Evolutionary conservation across 53 echinoderm and acorn worm genomes (phyloP), one percentile per base, ranked within the genome.

Genomic region (Echinometra lucunter): DNA sequence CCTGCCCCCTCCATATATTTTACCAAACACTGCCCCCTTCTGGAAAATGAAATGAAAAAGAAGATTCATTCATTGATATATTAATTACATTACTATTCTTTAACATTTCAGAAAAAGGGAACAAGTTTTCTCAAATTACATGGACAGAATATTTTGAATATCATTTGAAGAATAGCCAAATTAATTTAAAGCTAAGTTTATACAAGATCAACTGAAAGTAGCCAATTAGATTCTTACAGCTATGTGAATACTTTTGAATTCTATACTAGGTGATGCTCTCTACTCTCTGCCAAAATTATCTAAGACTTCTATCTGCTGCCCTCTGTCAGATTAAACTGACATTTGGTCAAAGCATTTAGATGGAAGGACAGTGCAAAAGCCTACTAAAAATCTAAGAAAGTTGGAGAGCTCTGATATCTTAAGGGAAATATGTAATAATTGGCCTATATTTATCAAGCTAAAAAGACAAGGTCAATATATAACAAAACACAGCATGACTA

Each of bases 381-480:
- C n/a, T n/a, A n/a, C n/a, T n/a, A 53, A 53, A 2, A 2, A 4
- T 53, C 13, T 9, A 53, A 53, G 53, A 53, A 53, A 53, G 13
- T n/a, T 2, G 53, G 53, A 53, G 53, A 74, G 1, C 37, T 74
- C 37, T 35, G 13, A 74, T 74, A 21, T n/a, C n/a, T n/a, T n/a
- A n/a, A 16, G 32, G 74, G 18, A 35, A 34, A 32, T 13, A 74
- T 15, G 34, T 27, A 18, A 30, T 35, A 13, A 1, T n/a, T 83
- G 27, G 21, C 47, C n/a, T 6, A 47, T 27, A 49, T 27, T 49
- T 85, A 16, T 5, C 47, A 47, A 28, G 1, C n/a, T 47, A 16
- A 40, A 85, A 82, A 80, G 19, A 85, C 45, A 85, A 83, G 85
- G 85, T 49, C 28, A 49, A 47, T n/a, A 42, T 19, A 47, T 85